A percentile compares a stretch with the other conserved stretches of the same genome.
Evolutionary conservation across 2,113 vertebrate species (phyloP).

Genomic region (Gulo gulo): DNA sequence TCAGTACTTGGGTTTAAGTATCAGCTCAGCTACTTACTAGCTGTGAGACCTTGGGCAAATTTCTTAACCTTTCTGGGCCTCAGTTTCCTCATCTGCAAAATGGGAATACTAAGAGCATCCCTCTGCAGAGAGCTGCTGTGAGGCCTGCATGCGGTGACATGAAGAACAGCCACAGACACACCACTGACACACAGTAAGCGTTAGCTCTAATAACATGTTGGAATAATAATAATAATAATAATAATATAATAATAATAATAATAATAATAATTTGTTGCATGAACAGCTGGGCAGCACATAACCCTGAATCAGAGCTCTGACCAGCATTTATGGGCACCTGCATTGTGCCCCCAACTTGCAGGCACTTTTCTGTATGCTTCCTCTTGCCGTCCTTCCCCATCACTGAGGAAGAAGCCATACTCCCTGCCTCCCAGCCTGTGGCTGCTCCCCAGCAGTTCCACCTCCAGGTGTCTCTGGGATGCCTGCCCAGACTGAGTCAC

Average conservation of each 20-base stretch:
- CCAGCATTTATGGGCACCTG: background rate
- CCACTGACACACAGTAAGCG: background rate
- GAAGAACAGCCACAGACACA: background rate
- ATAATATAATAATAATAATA: background rate
- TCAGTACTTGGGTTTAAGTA: background rate
- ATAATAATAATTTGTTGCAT: background rate
- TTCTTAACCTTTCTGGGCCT: background rate
- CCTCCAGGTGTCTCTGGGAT: background rate
- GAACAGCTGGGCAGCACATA: background rate
- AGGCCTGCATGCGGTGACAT: background rate
- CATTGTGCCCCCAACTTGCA: background rate
- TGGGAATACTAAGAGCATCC: background rate
- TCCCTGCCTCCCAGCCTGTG: background rate
- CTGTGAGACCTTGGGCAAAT: background rate
- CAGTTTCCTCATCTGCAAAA: background rate
- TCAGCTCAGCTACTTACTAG: background rate
- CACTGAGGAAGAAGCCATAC: background rate
- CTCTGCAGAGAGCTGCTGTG: background rate
- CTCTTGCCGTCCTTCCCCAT: background rate
- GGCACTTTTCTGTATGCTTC: too few species aligned
- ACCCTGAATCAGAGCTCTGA: background rate
- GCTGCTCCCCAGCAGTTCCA: background rate
- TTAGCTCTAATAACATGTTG: background rate
- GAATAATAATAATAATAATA: background rate
- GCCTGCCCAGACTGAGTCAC: too few species aligned